These are phyloP conservation scores for Bombus confusus DNA, from an alignment of 1,140 invertebrate species.

Conservation along the genomic window DNA sequence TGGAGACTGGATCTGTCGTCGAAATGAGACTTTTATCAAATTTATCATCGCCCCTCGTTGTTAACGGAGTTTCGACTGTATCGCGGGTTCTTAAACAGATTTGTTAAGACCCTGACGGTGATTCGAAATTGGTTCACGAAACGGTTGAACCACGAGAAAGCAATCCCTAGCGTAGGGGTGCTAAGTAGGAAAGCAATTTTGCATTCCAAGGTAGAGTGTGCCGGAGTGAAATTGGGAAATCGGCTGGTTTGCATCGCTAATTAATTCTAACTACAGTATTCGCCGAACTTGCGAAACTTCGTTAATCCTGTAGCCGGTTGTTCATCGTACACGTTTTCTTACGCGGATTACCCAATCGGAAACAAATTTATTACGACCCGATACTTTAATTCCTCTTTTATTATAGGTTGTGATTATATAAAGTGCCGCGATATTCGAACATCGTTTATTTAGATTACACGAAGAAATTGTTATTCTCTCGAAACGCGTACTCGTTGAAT, in stretches of 20 bases:
- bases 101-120: constrained; percentile 1
- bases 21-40: background rate
- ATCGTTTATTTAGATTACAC: too few species aligned
- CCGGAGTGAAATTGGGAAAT: constrained; percentile 8
- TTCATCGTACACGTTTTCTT: too few species aligned
- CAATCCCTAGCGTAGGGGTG: background rate
- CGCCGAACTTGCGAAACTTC: background rate
- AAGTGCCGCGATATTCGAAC: background rate
- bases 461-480: too few species aligned
- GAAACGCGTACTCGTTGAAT: too few species aligned
- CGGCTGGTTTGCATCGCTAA: constrained; percentile 27
- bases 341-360: background rate
- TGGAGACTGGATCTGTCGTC: too few species aligned
- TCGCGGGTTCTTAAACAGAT: background rate
- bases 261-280: background rate
- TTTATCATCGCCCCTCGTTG: background rate
- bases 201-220: background rate
- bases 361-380: background rate
- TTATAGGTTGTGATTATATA: background rate
- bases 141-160: too few species aligned
- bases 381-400: background rate
- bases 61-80: too few species aligned
- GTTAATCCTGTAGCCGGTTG: background rate
- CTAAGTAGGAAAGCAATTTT: constrained; percentile 13
- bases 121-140: constrained; percentile 28